A percentile compares a stretch with the other conserved stretches of the same genome.
Evolutionary conservation across 2,888 invertebrate genomes (phyloP).

Genomic region (Anthoptus insignis): DNA sequence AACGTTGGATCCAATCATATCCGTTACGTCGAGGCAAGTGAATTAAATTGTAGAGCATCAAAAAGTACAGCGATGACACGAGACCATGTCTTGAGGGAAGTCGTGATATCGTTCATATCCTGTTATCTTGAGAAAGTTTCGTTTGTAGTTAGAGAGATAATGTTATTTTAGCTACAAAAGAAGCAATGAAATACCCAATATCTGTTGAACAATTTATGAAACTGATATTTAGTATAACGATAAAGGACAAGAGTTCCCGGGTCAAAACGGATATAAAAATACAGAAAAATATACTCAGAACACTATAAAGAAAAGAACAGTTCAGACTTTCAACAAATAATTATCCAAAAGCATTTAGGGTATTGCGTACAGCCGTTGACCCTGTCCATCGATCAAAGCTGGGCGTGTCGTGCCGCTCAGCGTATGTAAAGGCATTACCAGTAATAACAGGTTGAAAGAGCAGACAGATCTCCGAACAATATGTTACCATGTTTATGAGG

Average conservation of each 20-base stretch:
- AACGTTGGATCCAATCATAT: slow-evolving; percentile 56
- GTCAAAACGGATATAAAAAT: slow-evolving; percentile 7
- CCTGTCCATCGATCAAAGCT: slow-evolving; percentile 61
- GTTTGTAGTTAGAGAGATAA: not conserved
- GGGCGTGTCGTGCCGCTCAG: slow-evolving; percentile 59
- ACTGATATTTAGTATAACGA: not conserved
- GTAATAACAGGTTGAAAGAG: slow-evolving; percentile 62
- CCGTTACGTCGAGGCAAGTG: slow-evolving; percentile 61
- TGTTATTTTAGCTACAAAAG: not conserved
- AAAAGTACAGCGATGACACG: slow-evolving; percentile 52
- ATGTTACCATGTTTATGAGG: slow-evolving; percentile 59
- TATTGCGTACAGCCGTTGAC: slow-evolving; percentile 53
- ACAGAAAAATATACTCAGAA: not conserved
- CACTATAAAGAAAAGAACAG: slow-evolving; percentile 5
- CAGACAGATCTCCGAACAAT: slow-evolving; percentile 61
- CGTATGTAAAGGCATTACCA: slow-evolving; percentile 59
- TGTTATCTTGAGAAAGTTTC: slow-evolving; percentile 50
- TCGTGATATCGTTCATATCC: slow-evolving; percentile 59
- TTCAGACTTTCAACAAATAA: slow-evolving; percentile 25
- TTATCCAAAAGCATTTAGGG: slow-evolving; percentile 50
- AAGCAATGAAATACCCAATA: not conserved
- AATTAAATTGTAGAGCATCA: slow-evolving; percentile 61
- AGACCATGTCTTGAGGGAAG: slow-evolving; percentile 56
- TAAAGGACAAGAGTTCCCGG: not conserved
- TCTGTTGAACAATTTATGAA: not conserved